Evolutionary conservation across 2,797 vertebrate species (phyloP).

Genomic region (Cebuella pygmaea): DNA sequence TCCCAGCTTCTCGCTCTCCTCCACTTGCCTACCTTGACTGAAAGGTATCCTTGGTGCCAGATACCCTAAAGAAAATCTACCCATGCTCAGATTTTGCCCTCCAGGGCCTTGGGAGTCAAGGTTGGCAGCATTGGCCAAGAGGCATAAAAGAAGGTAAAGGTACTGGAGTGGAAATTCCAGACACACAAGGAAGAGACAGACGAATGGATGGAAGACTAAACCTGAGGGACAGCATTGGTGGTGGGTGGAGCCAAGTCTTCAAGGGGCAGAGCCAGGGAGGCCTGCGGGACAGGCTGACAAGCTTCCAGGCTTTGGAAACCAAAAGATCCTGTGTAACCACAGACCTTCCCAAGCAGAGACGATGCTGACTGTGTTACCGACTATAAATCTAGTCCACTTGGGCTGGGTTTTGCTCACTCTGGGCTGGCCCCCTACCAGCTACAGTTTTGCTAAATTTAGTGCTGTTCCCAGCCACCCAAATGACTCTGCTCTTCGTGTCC

Average conservation of each 20-base stretch:
- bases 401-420: constrained; percentile 46
- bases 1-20: not conserved
- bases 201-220: not conserved
- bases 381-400: constrained; percentile 61
- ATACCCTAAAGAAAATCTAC: not conserved
- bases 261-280: not conserved
- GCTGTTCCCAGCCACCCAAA: constrained; percentile 73
- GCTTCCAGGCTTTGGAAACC: not conserved
- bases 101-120: not conserved
- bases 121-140: not conserved
- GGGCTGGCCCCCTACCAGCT: constrained; percentile 60
- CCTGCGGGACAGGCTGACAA: not conserved
- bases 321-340: not conserved
- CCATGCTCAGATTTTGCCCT: not conserved
- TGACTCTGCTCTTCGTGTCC: constrained; percentile 71
- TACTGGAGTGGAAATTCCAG: not conserved
- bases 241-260: not conserved
- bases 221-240: not conserved
- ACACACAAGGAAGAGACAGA: not conserved
- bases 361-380: not conserved
- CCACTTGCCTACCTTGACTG: not conserved
- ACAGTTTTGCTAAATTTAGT: constrained; percentile 81
- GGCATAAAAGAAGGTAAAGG: not conserved
- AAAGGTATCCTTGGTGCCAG: not conserved
- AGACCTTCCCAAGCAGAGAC: constrained; percentile 16